Base-by-base conservation (phyloP, 2,113 vertebrate genomes). In the Esox niger region DNA sequence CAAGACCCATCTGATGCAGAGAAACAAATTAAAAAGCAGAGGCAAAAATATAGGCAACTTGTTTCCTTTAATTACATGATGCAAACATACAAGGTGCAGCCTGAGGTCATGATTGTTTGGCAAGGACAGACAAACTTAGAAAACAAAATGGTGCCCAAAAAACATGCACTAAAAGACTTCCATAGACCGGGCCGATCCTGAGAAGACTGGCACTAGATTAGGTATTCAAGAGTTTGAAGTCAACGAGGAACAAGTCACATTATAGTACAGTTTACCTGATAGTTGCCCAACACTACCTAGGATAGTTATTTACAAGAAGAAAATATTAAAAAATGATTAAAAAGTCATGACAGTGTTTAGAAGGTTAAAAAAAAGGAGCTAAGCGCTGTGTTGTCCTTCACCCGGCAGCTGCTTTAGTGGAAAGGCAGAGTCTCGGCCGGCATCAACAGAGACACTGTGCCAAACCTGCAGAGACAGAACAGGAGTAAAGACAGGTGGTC, bases 401-500 rank as follows among this genome's bases (percentile, higher is more conserved):
- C 6, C 47, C 17, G 33, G 27, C 62, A 66, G 66, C 4, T 29
- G 49, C 21, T 13, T 79, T 58, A 82, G 32, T 60, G 33, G 13
- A 73, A 54, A 46, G 86, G 81, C 26, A 91, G 67, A 65, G 25
- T 21, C 38, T 52, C n/a, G 9, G 89, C 82, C 13, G 87, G 82
- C 20, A 69, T 55, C 5, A 91, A 62, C 31, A 66, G 58, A n/a
- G 90, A 85, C 13, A 89, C 86, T 6, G 46, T 3, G 64, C 69
- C 74, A 55, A 88, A 88, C 82, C 91, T 92, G 66, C 30, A 43
- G 69, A 74, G 15, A 38, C 10, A 43, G 38, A n/a, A n/a, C n/a
- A n/a, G n/a, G n/a, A n/a, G n/a, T n/a, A n/a, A n/a, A n/a, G n/a
- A n/a, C n/a, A n/a, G n/a, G n/a, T n/a, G n/a, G n/a, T n/a, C n/a